These are phyloP conservation scores for Ataeniobius toweri DNA, from an alignment of 2,797 vertebrate species.

Conservation along the genomic window DNA sequence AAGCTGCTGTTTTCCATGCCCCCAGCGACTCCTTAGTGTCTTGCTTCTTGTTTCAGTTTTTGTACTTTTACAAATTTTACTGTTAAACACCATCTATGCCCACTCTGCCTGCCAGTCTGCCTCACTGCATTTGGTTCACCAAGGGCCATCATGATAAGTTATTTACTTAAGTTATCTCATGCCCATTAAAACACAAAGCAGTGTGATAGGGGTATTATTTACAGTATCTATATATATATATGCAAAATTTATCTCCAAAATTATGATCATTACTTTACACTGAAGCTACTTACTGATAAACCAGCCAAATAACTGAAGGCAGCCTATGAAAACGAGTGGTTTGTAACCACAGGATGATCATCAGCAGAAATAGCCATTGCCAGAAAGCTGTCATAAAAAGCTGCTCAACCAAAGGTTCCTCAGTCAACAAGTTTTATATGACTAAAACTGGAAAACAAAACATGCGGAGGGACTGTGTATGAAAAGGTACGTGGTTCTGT, in stretches of 20 bases:
- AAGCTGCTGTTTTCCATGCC: background rate
- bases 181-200: background rate
- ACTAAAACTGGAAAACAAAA: background rate
- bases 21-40: background rate
- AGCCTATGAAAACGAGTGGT: background rate
- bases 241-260: background rate
- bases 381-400: constrained; percentile 16
- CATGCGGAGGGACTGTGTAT: background rate
- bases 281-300: background rate
- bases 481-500: constrained; percentile 2
- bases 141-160: background rate
- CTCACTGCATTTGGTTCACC: background rate
- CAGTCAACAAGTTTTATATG: constrained; percentile 14
- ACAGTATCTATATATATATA: background rate
- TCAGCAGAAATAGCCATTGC: constrained; percentile 5
- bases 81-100: background rate
- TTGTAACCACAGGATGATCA: constrained; percentile 23
- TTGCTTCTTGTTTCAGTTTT: background rate
- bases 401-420: constrained; percentile 11
- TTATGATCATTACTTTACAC: background rate
- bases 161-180: background rate
- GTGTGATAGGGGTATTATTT: background rate
- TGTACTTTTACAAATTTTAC: background rate
- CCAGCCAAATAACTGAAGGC: background rate
- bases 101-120: background rate